A percentile compares a stretch with the other conserved stretches of the same genome.
These are phyloP conservation scores for Drosophila neocordata DNA, from an alignment of 1,140 invertebrate species.

Conservation along the genomic window DNA sequence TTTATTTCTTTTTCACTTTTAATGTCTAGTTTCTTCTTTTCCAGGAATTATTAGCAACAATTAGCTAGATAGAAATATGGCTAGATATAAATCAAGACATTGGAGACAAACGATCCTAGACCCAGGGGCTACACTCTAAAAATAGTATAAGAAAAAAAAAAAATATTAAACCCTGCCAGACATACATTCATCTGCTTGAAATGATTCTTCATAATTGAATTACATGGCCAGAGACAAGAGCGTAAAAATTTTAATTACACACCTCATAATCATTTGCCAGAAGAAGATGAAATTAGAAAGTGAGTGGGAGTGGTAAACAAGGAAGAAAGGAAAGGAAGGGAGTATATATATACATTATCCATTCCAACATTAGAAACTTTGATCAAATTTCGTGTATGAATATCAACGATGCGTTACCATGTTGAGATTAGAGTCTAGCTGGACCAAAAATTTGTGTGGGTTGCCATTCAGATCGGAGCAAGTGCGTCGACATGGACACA, in stretches of 20 bases:
- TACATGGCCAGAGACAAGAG: constrained; percentile 70
- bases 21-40: constrained; percentile 52
- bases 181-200: constrained; percentile 63
- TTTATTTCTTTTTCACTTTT: constrained; percentile 34
- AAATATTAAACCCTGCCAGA: constrained; percentile 49
- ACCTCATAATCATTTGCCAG: constrained; percentile 76
- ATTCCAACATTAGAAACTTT: constrained; percentile 22
- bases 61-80: constrained; percentile 9
- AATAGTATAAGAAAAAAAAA: constrained; percentile 41
- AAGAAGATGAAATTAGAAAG: constrained; percentile 39
- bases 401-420: constrained; percentile 51
- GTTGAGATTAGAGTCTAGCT: constrained; percentile 17
- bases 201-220: constrained; percentile 81
- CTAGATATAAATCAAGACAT: constrained; percentile 32
- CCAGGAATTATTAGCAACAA: constrained; percentile 41
- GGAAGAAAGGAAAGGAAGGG: constrained; percentile 11
- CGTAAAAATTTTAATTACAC: constrained; percentile 82
- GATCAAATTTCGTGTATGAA: constrained; percentile 63
- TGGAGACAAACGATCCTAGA: neutral
- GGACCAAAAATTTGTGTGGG: constrained; percentile 35
- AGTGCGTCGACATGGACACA: constrained; percentile 7
- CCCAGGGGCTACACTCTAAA: constrained; percentile 45
- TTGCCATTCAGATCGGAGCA: constrained; percentile 20
- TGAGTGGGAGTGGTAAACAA: constrained; percentile 19
- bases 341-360: too few species aligned